phyloP scores from a whole-genome alignment of 2,888 invertebrate genomes.

The Drosophila subquinaria region DNA sequence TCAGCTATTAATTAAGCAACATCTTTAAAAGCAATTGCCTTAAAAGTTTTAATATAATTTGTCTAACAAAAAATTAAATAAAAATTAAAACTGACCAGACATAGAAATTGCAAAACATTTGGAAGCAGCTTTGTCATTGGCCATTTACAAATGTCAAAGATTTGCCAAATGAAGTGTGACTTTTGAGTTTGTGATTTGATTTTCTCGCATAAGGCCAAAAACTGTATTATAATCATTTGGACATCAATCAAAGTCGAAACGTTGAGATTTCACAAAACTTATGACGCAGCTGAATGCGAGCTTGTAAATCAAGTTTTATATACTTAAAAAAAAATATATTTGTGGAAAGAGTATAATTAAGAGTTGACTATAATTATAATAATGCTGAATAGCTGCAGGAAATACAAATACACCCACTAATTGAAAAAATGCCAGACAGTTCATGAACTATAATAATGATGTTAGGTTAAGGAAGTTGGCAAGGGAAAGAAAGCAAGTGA shows the following conservation, averaged over 20 bases:
- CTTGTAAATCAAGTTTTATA: slow-evolving; percentile 44
- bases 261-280: slow-evolving; percentile 34
- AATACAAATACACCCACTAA: slow-evolving; percentile 22
- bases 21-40: slow-evolving; percentile 11
- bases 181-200: slow-evolving; percentile 19
- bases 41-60: slow-evolving; percentile 15
- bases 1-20: slow-evolving; percentile 4
- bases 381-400: slow-evolving; percentile 8
- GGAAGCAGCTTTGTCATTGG: slow-evolving; percentile 22
- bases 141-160: slow-evolving; percentile 26
- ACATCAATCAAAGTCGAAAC: slow-evolving; percentile 56
- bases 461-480: slow-evolving; percentile 28
- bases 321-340: neutral
- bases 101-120: slow-evolving; percentile 9
- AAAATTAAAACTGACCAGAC: neutral
- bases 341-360: slow-evolving; percentile 32
- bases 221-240: slow-evolving; percentile 48
- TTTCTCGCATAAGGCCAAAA: slow-evolving; percentile 10
- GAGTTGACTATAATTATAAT: slow-evolving; percentile 16
- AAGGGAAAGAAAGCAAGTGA: slow-evolving; percentile 6
- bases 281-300: slow-evolving; percentile 15
- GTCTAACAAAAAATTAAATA: slow-evolving; percentile 1
- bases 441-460: slow-evolving; percentile 56
- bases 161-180: slow-evolving; percentile 13
- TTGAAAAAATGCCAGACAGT: slow-evolving; percentile 20